A percentile compares a stretch with the other conserved stretches of the same genome.
Conservation (phyloP, 2,113 vertebrate species). For the Serilophus lunatus region DNA sequence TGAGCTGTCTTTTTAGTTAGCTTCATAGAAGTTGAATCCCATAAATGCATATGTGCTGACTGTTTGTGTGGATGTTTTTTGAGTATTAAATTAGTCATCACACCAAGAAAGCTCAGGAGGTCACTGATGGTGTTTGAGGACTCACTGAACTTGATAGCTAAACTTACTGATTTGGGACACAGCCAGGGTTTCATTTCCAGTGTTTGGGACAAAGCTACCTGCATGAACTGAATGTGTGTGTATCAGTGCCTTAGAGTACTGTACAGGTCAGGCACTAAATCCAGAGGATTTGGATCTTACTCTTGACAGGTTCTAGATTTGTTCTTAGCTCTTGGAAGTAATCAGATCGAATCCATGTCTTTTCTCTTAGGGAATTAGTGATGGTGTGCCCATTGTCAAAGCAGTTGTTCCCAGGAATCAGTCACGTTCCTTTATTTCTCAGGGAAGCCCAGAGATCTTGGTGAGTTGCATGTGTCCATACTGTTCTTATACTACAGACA, state of each 20-base stretch:
- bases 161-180: neutral
- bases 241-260: neutral
- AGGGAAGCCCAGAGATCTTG: slow-evolving; percentile 94
- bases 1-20: neutral
- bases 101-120: neutral
- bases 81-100: neutral
- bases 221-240: neutral
- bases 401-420: slow-evolving; percentile 92
- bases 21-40: neutral
- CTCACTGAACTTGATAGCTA: neutral
- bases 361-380: slow-evolving; percentile 89
- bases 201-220: neutral
- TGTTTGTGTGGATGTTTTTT: neutral
- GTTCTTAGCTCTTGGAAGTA: neutral
- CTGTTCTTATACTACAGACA: neutral
- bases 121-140: neutral
- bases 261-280: neutral
- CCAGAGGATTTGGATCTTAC: neutral
- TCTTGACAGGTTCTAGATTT: neutral
- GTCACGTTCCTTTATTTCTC: slow-evolving; percentile 95
- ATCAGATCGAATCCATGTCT: neutral
- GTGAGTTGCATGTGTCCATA: slow-evolving; percentile 73
- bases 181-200: neutral
- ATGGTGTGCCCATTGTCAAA: slow-evolving; percentile 89
- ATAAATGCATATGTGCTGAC: neutral